A percentile compares a stretch with the other conserved stretches of the same genome.
Evolutionary conservation across 2,113 vertebrate species (phyloP).

Genomic region (Archilochus colubris): DNA sequence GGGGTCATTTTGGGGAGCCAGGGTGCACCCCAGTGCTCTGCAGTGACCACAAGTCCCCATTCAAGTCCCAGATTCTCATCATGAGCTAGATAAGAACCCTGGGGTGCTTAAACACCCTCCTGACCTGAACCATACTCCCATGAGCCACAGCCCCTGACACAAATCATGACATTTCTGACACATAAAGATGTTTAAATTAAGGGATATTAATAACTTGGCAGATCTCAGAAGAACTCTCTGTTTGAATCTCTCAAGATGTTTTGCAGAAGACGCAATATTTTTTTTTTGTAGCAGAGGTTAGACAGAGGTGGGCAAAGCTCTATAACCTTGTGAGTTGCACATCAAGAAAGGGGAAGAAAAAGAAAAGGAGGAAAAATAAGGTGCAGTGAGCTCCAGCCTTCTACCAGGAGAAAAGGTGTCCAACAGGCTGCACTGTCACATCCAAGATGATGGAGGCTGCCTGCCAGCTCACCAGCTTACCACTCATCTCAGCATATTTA

Average conservation of each 20-base stretch:
- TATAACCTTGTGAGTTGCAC: background rate
- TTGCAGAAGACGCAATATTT: background rate
- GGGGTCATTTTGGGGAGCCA: background rate
- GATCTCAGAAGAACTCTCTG: background rate
- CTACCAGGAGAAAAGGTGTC: background rate
- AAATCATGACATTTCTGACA: background rate
- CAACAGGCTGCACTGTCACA: slow-evolving; percentile 25
- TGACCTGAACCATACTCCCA: background rate
- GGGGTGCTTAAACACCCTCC: background rate
- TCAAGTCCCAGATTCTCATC: background rate
- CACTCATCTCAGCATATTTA: slow-evolving; percentile 2
- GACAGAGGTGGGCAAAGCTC: background rate
- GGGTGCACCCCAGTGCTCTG: background rate
- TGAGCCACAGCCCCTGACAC: background rate
- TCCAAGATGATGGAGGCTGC: background rate
- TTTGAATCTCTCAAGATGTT: background rate
- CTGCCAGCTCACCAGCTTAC: slow-evolving; percentile 39
- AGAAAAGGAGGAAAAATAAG: background rate
- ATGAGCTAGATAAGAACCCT: background rate
- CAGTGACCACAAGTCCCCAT: background rate
- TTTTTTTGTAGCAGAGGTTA: background rate
- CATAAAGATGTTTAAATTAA: slow-evolving; percentile 28
- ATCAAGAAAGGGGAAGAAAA: background rate
- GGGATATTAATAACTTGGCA: slow-evolving; percentile 9
- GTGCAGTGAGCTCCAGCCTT: background rate